Conservation (phyloP, 1,140 invertebrate species). For the Palaemon carinicauda region DNA sequence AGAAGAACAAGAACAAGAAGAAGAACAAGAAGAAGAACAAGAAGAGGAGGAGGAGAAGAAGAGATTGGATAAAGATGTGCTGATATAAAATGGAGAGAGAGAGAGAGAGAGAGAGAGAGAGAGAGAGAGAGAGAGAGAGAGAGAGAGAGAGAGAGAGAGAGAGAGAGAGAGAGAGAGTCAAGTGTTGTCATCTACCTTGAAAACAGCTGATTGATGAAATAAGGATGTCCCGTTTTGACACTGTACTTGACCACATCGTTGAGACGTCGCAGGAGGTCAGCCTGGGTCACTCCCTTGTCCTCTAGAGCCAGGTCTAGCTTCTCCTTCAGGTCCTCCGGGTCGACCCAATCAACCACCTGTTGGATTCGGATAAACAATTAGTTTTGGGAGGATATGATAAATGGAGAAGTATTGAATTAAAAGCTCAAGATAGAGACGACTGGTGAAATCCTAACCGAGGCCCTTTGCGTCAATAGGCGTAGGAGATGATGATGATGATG, state of each 20-base stretch:
- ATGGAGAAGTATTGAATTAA: no score
- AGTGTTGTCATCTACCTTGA: constrained; percentile 24
- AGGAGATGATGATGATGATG: no score
- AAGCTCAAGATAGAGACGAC: no score
- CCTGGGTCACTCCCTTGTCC: constrained; percentile 71
- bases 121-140: not conserved
- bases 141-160: not conserved
- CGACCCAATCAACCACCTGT: constrained; percentile 45
- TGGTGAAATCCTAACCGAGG: no score
- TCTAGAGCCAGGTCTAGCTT: constrained; percentile 73
- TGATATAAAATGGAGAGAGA: no score
- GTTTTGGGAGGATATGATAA: no score
- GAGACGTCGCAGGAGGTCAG: constrained; percentile 73
- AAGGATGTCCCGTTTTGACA: constrained; percentile 76
- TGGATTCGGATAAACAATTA: not conserved
- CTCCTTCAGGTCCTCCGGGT: constrained; percentile 23
- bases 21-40: not conserved
- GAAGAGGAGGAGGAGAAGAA: not conserved
- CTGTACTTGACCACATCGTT: constrained; percentile 74
- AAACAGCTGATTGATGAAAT: constrained; percentile 81
- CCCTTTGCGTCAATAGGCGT: no score
- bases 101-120: no score
- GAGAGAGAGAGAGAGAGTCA: not conserved
- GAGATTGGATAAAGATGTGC: not conserved
- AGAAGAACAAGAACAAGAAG: no score